These are phyloP conservation scores for Spisula solida DNA, from an alignment of 2,888 invertebrate species.

Conservation along the genomic window DNA sequence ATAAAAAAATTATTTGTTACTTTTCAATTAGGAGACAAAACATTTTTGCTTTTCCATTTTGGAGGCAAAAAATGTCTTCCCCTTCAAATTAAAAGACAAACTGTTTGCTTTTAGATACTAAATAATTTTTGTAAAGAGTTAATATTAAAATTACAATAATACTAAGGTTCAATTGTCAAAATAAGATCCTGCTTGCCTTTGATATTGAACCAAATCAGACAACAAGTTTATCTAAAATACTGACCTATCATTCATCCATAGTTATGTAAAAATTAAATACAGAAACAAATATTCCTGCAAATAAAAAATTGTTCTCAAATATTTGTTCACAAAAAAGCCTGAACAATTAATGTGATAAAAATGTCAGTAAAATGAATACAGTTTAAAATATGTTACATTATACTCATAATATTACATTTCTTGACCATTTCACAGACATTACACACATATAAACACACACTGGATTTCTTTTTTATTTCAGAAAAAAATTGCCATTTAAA, in stretches of 20 bases:
- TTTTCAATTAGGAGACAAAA: too few relatives aligned
- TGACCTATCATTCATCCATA: not conserved
- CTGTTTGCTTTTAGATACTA: too few relatives aligned
- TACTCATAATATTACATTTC: not conserved
- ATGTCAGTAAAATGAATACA: not conserved
- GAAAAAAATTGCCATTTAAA: conserved; percentile 26
- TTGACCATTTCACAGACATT: not conserved
- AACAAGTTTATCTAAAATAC: not conserved
- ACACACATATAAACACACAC: not conserved
- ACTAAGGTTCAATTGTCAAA: too few relatives aligned
- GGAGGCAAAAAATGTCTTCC: too few relatives aligned
- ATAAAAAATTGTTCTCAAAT: not conserved
- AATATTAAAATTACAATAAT: too few relatives aligned
- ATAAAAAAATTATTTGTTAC: too few relatives aligned
- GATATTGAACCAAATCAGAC: not conserved
- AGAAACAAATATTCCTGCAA: not conserved
- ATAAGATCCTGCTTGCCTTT: not conserved
- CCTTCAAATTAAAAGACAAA: too few relatives aligned
- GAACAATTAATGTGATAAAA: not conserved
- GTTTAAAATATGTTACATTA: not conserved
- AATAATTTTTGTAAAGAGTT: too few relatives aligned
- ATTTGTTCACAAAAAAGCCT: conserved; percentile 6
- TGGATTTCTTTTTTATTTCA: conserved; percentile 7
- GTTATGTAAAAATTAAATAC: not conserved
- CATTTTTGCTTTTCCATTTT: too few relatives aligned